Conservation (phyloP, 2,113 vertebrate species). For the Anolis sagrei region DNA sequence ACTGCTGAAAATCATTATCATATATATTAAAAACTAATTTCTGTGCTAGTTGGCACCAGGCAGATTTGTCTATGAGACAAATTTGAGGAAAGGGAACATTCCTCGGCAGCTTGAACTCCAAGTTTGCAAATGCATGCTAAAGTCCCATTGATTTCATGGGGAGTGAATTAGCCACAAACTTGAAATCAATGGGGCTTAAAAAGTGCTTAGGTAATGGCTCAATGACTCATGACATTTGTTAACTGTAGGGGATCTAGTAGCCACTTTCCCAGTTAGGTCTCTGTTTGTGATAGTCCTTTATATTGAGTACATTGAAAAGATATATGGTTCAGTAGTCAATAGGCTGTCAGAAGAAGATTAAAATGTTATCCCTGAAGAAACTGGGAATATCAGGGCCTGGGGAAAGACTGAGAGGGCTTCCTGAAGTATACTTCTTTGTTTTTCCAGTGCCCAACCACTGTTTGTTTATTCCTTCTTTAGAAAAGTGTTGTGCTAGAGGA, state of each 20-base stretch:
- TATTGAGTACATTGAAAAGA: neutral
- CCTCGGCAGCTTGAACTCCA: neutral
- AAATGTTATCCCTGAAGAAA: neutral
- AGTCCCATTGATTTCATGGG: neutral
- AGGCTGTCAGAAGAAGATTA: neutral
- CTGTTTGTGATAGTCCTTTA: neutral
- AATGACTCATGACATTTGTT: no score
- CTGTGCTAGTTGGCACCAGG: no score
- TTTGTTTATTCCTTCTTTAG: neutral
- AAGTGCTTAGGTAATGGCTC: neutral
- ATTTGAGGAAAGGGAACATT: neutral
- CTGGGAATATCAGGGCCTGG: neutral
- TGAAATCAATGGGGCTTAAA: neutral
- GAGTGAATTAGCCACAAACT: neutral
- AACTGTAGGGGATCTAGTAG: neutral
- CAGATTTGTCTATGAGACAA: neutral
- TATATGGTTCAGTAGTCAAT: neutral
- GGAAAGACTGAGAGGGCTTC: neutral
- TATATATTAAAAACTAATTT: neutral
- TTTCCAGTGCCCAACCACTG: neutral
- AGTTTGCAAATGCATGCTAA: neutral
- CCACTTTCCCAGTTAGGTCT: neutral
- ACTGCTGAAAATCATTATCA: slow-evolving; percentile 27
- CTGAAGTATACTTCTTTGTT: neutral
- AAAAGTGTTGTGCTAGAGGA: neutral